Percentiles rank a stretch among this genome's conserved stretches.
Evolutionary conservation across 2,888 invertebrate species (phyloP).

Genomic region (Eumerus sabulonum): DNA sequence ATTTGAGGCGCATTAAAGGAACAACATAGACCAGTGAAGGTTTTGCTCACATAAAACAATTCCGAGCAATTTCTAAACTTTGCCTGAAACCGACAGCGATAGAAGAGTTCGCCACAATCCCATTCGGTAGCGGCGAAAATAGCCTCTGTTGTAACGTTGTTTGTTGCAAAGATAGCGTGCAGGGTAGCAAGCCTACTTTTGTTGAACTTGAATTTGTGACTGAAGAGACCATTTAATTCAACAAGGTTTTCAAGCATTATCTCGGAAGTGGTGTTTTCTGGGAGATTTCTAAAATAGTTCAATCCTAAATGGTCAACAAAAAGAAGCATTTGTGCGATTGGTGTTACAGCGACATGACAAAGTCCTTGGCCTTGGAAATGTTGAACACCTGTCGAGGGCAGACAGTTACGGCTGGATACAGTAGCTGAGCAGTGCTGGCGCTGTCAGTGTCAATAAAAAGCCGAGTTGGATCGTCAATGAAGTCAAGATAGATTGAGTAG

Average conservation of each 20-base stretch:
- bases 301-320: background rate
- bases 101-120: slow-evolving; percentile 80
- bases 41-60: slow-evolving; percentile 80
- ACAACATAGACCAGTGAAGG: slow-evolving; percentile 82
- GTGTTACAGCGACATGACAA: background rate
- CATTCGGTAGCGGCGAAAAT: slow-evolving; percentile 80
- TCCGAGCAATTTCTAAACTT: slow-evolving; percentile 78
- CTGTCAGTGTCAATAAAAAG: slow-evolving; percentile 81
- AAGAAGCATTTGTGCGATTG: background rate
- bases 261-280: slow-evolving; percentile 3
- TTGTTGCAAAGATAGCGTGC: slow-evolving; percentile 70
- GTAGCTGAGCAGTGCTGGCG: slow-evolving; percentile 77
- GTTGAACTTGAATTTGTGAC: slow-evolving; percentile 68
- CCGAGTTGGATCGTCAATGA: slow-evolving; percentile 81
- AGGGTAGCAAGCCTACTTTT: slow-evolving; percentile 45
- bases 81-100: slow-evolving; percentile 79
- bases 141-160: slow-evolving; percentile 76
- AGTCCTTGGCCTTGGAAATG: slow-evolving; percentile 74
- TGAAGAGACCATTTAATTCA: slow-evolving; percentile 72
- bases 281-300: background rate
- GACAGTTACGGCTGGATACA: slow-evolving; percentile 81
- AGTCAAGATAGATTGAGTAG: slow-evolving; percentile 79
- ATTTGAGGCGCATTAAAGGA: slow-evolving; percentile 80
- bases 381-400: slow-evolving; percentile 78
- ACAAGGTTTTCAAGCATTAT: slow-evolving; percentile 67